Percentiles rank a stretch among this genome's conserved stretches.
These are phyloP conservation scores for Coturnix japonica DNA, from an alignment of 2,113 vertebrate genomes.

Conservation along the genomic window DNA sequence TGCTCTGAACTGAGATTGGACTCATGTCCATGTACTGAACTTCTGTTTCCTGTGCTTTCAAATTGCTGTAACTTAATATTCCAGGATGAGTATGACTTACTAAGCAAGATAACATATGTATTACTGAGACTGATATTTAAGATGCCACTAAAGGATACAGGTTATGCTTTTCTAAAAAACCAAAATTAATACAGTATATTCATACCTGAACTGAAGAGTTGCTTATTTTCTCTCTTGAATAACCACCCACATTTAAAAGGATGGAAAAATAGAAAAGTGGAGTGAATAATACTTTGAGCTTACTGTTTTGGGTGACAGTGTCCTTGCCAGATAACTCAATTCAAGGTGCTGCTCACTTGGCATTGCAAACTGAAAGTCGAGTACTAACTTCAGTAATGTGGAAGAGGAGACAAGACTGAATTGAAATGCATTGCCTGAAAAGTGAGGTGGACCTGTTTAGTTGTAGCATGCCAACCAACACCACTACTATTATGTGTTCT, in stretches of 20 bases:
- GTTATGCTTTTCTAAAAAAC: not conserved
- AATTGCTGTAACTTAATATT: not conserved
- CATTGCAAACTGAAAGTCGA: constrained; percentile 34
- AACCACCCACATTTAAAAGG: not conserved
- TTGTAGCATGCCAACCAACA: not conserved
- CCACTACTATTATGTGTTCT: not conserved
- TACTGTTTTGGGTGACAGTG: not conserved
- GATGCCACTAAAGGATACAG: not conserved
- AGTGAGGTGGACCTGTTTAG: not conserved
- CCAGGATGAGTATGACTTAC: not conserved
- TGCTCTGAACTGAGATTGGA: not conserved
- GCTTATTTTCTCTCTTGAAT: not conserved
- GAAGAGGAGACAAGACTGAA: not conserved
- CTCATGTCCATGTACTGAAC: not conserved
- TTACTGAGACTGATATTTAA: not conserved
- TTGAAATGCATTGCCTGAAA: not conserved
- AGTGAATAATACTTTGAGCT: constrained; percentile 14
- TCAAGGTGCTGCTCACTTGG: constrained; percentile 35
- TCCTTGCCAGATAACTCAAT: constrained; percentile 1
- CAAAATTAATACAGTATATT: not conserved
- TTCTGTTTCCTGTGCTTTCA: not conserved
- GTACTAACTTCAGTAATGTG: not conserved
- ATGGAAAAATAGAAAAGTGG: not conserved
- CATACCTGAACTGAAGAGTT: not conserved
- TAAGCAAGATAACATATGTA: not conserved